Base-by-base conservation (phyloP, 1,140 invertebrate genomes). In the Lamellibrachia luymesi region DNA sequence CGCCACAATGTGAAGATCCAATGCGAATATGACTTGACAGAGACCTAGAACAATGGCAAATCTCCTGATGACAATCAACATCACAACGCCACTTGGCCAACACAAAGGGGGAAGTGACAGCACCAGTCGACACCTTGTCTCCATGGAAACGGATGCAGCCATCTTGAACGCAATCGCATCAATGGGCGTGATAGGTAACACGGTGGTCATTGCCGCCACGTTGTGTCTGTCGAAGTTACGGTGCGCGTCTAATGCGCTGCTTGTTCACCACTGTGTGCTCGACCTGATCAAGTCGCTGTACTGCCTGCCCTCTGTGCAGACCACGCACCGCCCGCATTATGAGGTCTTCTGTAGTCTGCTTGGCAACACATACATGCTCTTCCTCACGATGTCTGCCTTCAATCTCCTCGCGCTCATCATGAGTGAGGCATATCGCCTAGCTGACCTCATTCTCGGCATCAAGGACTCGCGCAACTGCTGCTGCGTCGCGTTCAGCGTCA, bases 371-470 rank as follows among this genome's bases (percentile, higher is more conserved):
- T 99, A 98, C 96, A 97, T 99, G 1, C 97, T 99, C 92, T 96
- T 99, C 93, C 98, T 98, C 93, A 98, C 98, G 51, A 98, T 98
- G 49, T 98, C 98, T 27, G 98, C 98, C 2, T 98, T 98, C 95
- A 98, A 98, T 96, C 98, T 98, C 97, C 97, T 98, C 94, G 98
- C 98, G 25, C 98, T 98, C 25, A 98, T 98, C 2, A 97, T 98
- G 90, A 98, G 98, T 96, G 98, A 98, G 96, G 98, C 98, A 92
- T 98, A 98, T 7, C 97, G 98, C 91, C 98, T 98, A 95, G 98
- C 98, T 1, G 97, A 97, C 93, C 93, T 93, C 95, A 93, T 50
- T n/a, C 51, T 92, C 80, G 56, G 52, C 92, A 93, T 92, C 91
- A 93, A 93, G 92, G 92, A 91, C 93, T 92, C 94, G 56, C 27